Percentiles rank a stretch among this genome's conserved stretches.
Evolutionary conservation across 92 coral and sea anemone species (phyloP).

Genomic region (Phenganax stokvisi): DNA sequence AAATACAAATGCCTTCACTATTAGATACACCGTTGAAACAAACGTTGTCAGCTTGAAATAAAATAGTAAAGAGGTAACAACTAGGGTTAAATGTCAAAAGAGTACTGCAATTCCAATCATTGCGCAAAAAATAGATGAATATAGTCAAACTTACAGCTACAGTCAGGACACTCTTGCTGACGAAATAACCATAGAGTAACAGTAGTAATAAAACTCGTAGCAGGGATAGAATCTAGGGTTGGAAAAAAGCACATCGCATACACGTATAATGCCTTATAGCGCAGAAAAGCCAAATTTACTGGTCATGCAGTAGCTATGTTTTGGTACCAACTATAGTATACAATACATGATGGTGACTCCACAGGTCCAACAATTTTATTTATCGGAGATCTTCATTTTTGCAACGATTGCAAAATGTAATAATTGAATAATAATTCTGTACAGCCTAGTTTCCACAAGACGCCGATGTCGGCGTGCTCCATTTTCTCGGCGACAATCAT

Average conservation of each 20-base stretch:
- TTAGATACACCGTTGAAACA: slow-evolving; percentile 64
- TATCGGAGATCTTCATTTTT: too few species aligned
- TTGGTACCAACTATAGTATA: too few species aligned
- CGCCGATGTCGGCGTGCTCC: too few species aligned
- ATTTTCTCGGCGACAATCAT: too few species aligned
- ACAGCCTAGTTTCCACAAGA: too few species aligned
- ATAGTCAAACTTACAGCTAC: slow-evolving; percentile 3
- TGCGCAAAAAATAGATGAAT: not conserved
- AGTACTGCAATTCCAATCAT: not conserved
- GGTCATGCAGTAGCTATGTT: not conserved
- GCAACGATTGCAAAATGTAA: too few species aligned
- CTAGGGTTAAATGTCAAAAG: not conserved
- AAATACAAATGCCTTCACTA: slow-evolving; percentile 61
- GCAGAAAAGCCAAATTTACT: not conserved
- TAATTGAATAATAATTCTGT: too few species aligned
- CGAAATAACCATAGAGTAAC: not conserved
- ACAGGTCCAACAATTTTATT: too few species aligned
- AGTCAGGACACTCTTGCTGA: not conserved
- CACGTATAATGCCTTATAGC: not conserved
- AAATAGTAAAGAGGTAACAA: not conserved
- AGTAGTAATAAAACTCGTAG: slow-evolving; percentile 54
- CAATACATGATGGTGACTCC: too few species aligned
- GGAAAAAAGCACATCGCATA: not conserved
- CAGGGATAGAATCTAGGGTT: slow-evolving; percentile 63
- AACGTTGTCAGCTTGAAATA: slow-evolving; percentile 60